These are phyloP conservation scores for Sarcophilus harrisii DNA, from an alignment of 2,797 vertebrate genomes.

Conservation along the genomic window DNA sequence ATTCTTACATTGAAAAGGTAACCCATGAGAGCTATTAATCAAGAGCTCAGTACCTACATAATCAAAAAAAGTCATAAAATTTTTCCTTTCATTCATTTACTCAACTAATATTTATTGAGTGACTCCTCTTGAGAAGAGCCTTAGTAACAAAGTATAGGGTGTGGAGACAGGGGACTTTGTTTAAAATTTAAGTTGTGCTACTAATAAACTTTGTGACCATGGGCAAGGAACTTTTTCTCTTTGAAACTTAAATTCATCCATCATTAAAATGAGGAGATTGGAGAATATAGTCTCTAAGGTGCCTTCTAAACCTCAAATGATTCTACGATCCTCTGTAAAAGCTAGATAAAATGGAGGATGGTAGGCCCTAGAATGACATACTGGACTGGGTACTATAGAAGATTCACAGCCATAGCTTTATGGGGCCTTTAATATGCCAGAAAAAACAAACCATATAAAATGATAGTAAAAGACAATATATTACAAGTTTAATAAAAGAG, in stretches of 20 bases:
- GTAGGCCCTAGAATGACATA: neutral
- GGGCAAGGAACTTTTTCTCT: neutral
- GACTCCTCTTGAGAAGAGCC: neutral
- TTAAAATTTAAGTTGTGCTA: neutral
- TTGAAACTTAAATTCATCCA: neutral
- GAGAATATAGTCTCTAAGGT: neutral
- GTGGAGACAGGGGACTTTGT: neutral
- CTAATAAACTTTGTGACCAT: neutral
- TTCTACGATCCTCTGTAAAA: neutral
- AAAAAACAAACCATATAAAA: neutral
- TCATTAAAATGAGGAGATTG: neutral
- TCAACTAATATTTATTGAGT: neutral
- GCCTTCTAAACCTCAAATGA: neutral
- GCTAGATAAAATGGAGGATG: neutral
- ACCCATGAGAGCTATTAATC: neutral
- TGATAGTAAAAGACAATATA: neutral
- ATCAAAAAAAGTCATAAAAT: neutral
- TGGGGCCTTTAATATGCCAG: neutral
- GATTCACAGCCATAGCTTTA: neutral
- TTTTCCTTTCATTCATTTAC: neutral
- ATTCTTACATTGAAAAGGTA: neutral
- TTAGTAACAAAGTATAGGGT: neutral
- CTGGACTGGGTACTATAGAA: neutral
- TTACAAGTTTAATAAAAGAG: neutral
- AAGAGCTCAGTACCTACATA: neutral